A percentile compares a stretch with the other conserved stretches of the same genome.
phyloP scores from a whole-genome alignment of 2,797 vertebrate genomes.

The Anguilla pacifica region DNA sequence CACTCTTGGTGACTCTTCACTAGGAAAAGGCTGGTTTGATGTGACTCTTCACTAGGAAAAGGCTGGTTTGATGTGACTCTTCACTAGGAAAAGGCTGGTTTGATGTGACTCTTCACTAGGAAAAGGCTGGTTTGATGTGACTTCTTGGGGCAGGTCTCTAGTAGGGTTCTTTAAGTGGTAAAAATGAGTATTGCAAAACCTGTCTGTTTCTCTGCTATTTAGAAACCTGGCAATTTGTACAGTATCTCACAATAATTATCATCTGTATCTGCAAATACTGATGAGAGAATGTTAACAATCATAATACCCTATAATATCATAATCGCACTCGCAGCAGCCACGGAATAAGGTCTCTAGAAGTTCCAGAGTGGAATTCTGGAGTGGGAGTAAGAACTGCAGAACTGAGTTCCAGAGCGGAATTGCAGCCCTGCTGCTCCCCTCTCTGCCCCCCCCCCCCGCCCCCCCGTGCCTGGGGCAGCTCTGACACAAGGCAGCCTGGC shows the following conservation, averaged over 20 bases:
- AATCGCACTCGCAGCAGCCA: neutral
- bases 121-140: neutral
- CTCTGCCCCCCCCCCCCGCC: neutral
- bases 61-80: too few relatives aligned
- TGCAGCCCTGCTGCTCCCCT: neutral
- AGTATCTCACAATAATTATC: too few relatives aligned
- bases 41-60: too few relatives aligned
- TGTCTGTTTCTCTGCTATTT: neutral
- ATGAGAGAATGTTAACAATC: too few relatives aligned
- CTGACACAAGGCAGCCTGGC: neutral
- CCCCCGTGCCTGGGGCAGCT: neutral
- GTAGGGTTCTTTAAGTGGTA: neutral
- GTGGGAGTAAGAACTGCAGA: neutral
- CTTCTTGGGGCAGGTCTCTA: neutral
- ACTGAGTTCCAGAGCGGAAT: neutral
- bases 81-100: too few relatives aligned
- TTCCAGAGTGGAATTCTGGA: neutral
- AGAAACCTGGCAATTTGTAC: too few relatives aligned
- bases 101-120: too few relatives aligned
- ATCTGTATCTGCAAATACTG: too few relatives aligned
- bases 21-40: neutral
- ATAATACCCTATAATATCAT: too few relatives aligned
- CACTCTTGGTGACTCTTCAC: neutral
- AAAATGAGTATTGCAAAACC: neutral
- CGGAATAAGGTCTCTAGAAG: neutral